Evolutionary conservation across 1,140 invertebrate genomes (phyloP), one percentile per base, ranked within the genome.

Genomic region (Lepidurus apus): DNA sequence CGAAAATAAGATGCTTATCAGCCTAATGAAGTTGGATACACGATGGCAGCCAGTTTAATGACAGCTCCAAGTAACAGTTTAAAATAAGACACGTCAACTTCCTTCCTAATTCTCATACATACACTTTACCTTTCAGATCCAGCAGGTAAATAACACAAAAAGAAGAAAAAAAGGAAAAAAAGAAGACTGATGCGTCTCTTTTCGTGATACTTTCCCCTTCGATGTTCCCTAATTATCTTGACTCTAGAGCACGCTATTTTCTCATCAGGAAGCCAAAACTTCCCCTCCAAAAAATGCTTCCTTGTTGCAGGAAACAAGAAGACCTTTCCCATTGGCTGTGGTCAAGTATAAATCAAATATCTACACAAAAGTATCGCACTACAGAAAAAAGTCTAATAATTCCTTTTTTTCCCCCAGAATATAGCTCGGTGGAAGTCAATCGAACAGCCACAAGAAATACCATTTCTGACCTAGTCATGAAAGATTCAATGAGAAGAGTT

Each of bases 151-250:
- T 11, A 47, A 47, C 45, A 17, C 45, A 47, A 17, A 47, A 10
- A 65, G 13, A 65, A 65, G 53, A 65, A 34, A 34, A 34, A 34
- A 3, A 34, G 34, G 34, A 34, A 34, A 34, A 34, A 34, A 34
- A 34, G 34, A 34, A 34, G 34, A 34, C 21, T 65, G 53, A 65
- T 65, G 53, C 13, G 53, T 65, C n/a, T 5, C 53, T 21, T 34
- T 17, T 65, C 53, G 21, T 65, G 53, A 65, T 65, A 65, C n/a
- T 65, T 65, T 65, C 21, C 53, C 53, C 21, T 65, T 65, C 53
- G 53, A 65, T 21, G 53, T 65, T 21, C 53, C 53, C 21, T 65
- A 65, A 65, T 65, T 65, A 65, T 65, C 10, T 65, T 21, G 17
- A 17, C 21, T 21, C 6, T 17, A 9, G 7, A 9, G 21, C 53